Conservation (phyloP, 2,888 invertebrate species). For the Aleiodes leptofemur region DNA sequence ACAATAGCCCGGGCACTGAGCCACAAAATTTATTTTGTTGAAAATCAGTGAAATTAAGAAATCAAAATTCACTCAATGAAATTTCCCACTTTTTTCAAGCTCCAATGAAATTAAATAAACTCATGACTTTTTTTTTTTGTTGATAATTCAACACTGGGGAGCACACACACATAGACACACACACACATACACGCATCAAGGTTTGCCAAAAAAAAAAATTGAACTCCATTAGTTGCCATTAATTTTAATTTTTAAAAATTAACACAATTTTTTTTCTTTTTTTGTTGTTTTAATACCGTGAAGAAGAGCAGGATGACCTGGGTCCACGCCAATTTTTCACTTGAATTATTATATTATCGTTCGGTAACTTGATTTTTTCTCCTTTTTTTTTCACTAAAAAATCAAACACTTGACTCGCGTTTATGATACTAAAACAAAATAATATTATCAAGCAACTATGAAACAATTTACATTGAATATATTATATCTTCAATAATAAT, state of each 20-base stretch:
- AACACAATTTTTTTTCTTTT: background rate
- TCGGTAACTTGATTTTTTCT: too few relatives aligned
- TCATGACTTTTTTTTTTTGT: background rate
- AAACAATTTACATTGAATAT: background rate
- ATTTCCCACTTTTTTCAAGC: too few relatives aligned
- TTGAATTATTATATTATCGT: too few relatives aligned
- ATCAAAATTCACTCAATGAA: background rate
- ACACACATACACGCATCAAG: background rate
- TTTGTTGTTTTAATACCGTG: conserved; percentile 1
- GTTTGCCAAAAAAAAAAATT: background rate
- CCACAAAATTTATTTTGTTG: background rate
- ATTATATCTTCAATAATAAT: too few relatives aligned
- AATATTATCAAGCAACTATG: background rate
- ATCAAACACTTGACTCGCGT: background rate
- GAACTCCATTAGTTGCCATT: background rate
- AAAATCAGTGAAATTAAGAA: background rate
- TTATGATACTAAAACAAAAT: background rate
- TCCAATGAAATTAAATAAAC: background rate
- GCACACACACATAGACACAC: too few relatives aligned
- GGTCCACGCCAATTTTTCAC: too few relatives aligned
- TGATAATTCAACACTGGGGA: background rate
- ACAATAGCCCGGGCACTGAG: conserved; percentile 12
- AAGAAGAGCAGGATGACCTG: too few relatives aligned
- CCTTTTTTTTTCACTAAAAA: background rate
- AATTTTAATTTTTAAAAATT: conserved; percentile 1